A percentile compares a stretch with the other conserved stretches of the same genome.
These are phyloP conservation scores for Griposia aprilina DNA, from an alignment of 2,888 invertebrate species.

Conservation along the genomic window DNA sequence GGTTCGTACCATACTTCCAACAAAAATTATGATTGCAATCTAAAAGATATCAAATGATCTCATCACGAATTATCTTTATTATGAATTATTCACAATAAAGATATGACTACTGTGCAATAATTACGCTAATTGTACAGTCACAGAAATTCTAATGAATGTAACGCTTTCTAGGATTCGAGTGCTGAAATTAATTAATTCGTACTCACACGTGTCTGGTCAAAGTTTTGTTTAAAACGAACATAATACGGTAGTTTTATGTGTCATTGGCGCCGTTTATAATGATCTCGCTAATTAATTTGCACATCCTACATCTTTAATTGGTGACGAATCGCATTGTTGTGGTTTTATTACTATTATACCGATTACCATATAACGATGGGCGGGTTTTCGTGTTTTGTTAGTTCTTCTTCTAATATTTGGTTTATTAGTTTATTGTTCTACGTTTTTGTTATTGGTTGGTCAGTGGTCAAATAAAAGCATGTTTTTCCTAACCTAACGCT, in stretches of 20 bases:
- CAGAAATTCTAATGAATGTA: conserved; percentile 50
- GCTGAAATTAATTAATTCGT: conserved; percentile 73
- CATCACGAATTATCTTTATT: conserved; percentile 52
- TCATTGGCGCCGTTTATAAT: conserved; percentile 82
- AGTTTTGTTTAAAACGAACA: conserved; percentile 77
- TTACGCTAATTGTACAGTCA: conserved; percentile 58
- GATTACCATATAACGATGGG: conserved; percentile 48
- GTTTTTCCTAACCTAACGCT: conserved; percentile 21
- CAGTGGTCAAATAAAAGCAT: background rate
- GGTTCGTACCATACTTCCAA: conserved; percentile 39
- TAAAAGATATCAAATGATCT: conserved; percentile 53
- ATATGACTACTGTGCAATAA: conserved; percentile 42
- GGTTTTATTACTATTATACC: conserved; percentile 64
- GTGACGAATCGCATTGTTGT: conserved; percentile 70
- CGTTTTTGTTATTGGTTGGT: background rate
- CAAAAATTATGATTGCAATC: conserved; percentile 51
- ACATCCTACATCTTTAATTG: conserved; percentile 70
- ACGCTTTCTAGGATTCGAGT: conserved; percentile 69
- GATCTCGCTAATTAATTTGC: conserved; percentile 83
- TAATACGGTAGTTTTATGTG: conserved; percentile 76
- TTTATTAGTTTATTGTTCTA: conserved; percentile 31
- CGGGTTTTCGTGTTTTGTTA: conserved; percentile 25
- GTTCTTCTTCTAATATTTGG: conserved; percentile 28
- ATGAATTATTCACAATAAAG: conserved; percentile 44
- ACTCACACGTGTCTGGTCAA: conserved; percentile 71